Base-by-base conservation (phyloP, 2,113 vertebrate species). In the Pseudorasbora parva region DNA sequence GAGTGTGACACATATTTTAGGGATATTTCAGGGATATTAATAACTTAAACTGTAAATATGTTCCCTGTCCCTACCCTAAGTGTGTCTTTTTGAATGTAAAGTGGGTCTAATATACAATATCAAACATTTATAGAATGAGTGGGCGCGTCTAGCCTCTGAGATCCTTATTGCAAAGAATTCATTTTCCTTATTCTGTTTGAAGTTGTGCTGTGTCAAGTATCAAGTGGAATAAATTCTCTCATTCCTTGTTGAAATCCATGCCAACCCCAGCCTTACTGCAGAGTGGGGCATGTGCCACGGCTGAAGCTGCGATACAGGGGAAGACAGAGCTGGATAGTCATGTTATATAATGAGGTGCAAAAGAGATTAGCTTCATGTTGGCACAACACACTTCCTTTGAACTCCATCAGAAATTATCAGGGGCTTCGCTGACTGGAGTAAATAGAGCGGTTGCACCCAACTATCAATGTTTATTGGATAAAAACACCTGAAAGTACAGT, bases 121-220 rank as follows among this genome's bases (percentile, higher is more conserved):
- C 47, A 69, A 66, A 57, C 64, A 41, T 71, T 56, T 81, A 30
- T 57, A 56, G 51, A 51, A 10, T 27, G 19, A 19, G 41, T 41
- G 54, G 45, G 15, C 10, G 23, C 25, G 9, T 60, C 37, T 51
- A 7, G n/a, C 33, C 43, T 74, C 6, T 77, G 56, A 56, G 49
- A 41, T 64, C 14, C 37, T 76, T 81, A 83, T 77, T 81, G 71
- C 33, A 33, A 51, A 33, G 10, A 54, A 73, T 81, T 75, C 45
- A 49, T 84, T 71, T 88, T 68, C 64, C 64, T n/a, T 49, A 84
- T 78, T 86, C 84, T 45, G 43, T 86, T 82, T 86, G 72, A 86
- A 86, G 64, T 78, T 68, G 72, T 57, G 21, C 59, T 49, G 68
- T 10, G 66, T 77, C 56, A 75, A 64, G 62, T 17, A 15, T 41